Percentiles rank a stretch among this genome's conserved stretches.
These are phyloP conservation scores for Abrostola triplasia DNA, from an alignment of 2,888 invertebrate genomes.

Conservation along the genomic window DNA sequence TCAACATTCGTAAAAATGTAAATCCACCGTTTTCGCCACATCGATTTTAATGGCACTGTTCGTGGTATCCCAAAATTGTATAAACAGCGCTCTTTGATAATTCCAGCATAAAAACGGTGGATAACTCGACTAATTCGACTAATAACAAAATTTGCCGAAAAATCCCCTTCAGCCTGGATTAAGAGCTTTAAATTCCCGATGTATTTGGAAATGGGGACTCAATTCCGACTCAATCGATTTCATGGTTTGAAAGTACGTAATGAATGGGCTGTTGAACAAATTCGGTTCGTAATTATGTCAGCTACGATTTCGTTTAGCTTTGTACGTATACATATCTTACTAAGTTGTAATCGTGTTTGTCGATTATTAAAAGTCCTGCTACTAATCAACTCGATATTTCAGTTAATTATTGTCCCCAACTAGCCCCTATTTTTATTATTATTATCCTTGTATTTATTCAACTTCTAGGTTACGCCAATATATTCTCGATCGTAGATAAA, in stretches of 20 bases:
- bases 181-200: slow-evolving; percentile 58
- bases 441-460: too few relatives aligned
- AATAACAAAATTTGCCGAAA: slow-evolving; percentile 62
- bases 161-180: slow-evolving; percentile 61
- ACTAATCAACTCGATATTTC: too few relatives aligned
- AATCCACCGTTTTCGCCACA: background rate
- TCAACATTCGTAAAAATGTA: slow-evolving; percentile 5
- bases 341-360: background rate
- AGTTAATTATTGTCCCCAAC: too few relatives aligned
- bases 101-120: slow-evolving; percentile 37
- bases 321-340: slow-evolving; percentile 12
- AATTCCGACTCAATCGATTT: slow-evolving; percentile 60
- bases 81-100: slow-evolving; percentile 4
- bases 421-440: too few relatives aligned
- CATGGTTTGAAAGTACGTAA: slow-evolving; percentile 53
- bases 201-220: slow-evolving; percentile 48
- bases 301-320: slow-evolving; percentile 24
- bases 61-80: background rate
- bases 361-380: background rate
- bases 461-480: too few relatives aligned
- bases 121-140: slow-evolving; percentile 56
- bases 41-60: background rate
- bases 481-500: too few relatives aligned
- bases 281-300: slow-evolving; percentile 49
- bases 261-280: slow-evolving; percentile 54